Evolutionary conservation across 2,888 invertebrate genomes (phyloP), one percentile per base, ranked within the genome.

Genomic region (Noctua janthe): DNA sequence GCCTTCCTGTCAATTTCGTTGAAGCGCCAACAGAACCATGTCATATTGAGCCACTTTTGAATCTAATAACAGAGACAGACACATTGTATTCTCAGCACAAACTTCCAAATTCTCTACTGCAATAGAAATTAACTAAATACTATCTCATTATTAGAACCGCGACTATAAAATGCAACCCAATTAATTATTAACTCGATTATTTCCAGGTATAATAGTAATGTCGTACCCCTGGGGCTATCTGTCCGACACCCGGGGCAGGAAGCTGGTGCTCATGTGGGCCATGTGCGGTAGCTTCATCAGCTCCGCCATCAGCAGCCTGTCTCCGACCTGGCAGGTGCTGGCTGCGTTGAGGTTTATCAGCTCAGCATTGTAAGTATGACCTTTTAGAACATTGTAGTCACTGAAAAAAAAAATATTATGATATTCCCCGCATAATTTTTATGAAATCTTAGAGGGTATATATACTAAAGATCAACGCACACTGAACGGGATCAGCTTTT

Each of bases 161-260:
- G 15, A 7, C 29, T 2, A 29, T 29, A 62, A 62, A 62, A 15
- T 62, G 29, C 62, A 62, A 7, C 29, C 15, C 15, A 29, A 29
- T 29, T 15, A 59, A 66, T 39, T 39, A 5, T 29, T 15, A 59
- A 66, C 66, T 39, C 20, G 4, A n/a, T 39, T 1, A 23, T 10
- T 91, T 92, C 5, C 92, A 95, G 96, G 96, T 84, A 94, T 95
- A 71, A 95, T 96, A 82, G 91, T 96, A 13, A 96, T 95, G 95
- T 95, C 96, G 0, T 96, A 96, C 81, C 93, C 95, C 0, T 97
- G 96, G 96, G 96, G 96, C 74, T 96, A 96, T 88, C 86, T 96
- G 76, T 94, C 96, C 0, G 96, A 97, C 81, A 96, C 96, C 0
- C 91, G 94, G 0, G 97, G 97, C 0, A 87, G 97, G 6, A 92